A percentile compares a stretch with the other conserved stretches of the same genome.
phyloP scores from a whole-genome alignment of 2,113 vertebrate species.

The Plecotus auritus region DNA sequence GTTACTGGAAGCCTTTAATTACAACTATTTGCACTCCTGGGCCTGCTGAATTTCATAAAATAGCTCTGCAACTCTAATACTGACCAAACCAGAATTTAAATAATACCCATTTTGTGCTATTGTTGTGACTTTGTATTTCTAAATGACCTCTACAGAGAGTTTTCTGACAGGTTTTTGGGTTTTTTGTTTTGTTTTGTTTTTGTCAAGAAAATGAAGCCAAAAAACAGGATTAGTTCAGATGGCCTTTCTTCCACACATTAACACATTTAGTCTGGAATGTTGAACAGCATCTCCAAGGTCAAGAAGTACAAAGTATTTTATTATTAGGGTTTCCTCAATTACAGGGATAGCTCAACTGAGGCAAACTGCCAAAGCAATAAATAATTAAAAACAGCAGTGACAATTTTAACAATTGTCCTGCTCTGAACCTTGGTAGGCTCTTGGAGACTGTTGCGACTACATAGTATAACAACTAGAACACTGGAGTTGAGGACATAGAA shows the following conservation, averaged over 20 bases:
- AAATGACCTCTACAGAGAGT: slow-evolving; percentile 44
- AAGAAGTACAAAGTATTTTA: neutral
- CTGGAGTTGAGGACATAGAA: neutral
- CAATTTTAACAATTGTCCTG: neutral
- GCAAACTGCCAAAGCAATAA: neutral
- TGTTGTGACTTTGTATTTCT: slow-evolving; percentile 27
- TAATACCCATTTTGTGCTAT: slow-evolving; percentile 29
- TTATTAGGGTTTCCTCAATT: neutral
- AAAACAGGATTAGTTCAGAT: neutral
- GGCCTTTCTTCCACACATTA: neutral
- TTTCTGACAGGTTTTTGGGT: neutral
- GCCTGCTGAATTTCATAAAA: slow-evolving; percentile 59
- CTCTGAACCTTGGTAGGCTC: neutral
- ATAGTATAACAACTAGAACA: neutral
- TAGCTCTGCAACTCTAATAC: slow-evolving; percentile 38
- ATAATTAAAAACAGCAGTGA: slow-evolving; percentile 6
- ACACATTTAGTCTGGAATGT: neutral
- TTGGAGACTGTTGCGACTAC: neutral
- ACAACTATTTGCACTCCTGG: slow-evolving; percentile 75
- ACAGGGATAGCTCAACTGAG: neutral
- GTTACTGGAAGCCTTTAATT: slow-evolving; percentile 84
- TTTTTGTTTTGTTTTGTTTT: neutral
- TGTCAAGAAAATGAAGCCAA: neutral
- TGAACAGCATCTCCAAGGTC: slow-evolving; percentile 8
- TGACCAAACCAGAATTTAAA: slow-evolving; percentile 63